Base-by-base conservation (phyloP, 1,140 invertebrate genomes). In the Caerostris darwini region DNA sequence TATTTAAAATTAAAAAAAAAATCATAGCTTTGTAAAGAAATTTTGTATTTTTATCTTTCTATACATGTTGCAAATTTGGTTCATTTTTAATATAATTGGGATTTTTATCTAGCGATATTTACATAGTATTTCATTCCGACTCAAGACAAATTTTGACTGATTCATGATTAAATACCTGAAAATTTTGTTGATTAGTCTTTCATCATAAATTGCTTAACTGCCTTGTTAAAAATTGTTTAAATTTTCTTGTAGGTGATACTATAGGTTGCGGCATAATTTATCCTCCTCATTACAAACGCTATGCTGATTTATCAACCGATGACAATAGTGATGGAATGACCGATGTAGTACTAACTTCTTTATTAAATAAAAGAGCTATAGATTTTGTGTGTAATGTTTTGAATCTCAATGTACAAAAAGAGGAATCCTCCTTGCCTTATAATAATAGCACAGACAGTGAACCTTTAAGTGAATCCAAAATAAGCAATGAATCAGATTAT, bases 321-420 rank as follows among this genome's bases (percentile, higher is more conserved):
- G 93, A 94, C 34, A 94, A 90, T 34, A 94, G 93, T 85, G 93
- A 94, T 86, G 93, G 93, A 5, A 94, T 94, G 93, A 90, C 93
- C 12, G 93, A 94, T 90, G 93, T 94, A 3, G 93, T 94, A 8
- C 34, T 94, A 7, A 90, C 87, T 67, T 94, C 93, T 5, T 50
- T 94, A 8, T 59, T 94, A 57, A 90, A 94, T 85, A 90, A 64
- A 53, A 90, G 81, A 69, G 90, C 87, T n/a, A 94, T 94, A 88
- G 77, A 94, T 53, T 94, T 94, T 83, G 93, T 94, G 7, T 64
- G 81, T 10, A 90, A 85, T 94, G 88, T 90, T 10, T 57, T 94
- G 83, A 94, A 94, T 83, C 83, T 94, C 54, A 90, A 90, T 94
- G 77, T 14, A 7, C 53, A 83, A 83, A 71, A 59, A 5, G 59